phyloP scores from a whole-genome alignment of 2,113 vertebrate species.

The Meles meles region DNA sequence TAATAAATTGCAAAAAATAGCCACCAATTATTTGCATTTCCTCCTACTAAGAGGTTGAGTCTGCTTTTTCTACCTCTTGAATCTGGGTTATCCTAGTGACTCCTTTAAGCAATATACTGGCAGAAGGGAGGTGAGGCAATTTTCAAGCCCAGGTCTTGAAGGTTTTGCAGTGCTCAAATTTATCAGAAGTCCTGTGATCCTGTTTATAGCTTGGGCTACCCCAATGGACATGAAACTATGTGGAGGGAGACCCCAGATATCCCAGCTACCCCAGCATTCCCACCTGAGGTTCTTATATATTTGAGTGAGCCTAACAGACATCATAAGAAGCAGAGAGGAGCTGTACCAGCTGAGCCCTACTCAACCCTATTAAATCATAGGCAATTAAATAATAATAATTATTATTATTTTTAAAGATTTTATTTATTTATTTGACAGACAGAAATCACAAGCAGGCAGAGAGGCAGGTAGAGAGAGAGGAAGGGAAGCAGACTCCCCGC shows the following conservation, averaged over 20 bases:
- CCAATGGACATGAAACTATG: background rate
- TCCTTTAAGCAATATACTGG: background rate
- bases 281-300: background rate
- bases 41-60: background rate
- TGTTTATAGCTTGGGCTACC: background rate
- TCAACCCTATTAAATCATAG: background rate
- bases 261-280: background rate
- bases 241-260: background rate
- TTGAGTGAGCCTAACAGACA: background rate
- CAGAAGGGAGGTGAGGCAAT: background rate
- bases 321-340: background rate
- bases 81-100: background rate
- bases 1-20: background rate
- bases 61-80: background rate
- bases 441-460: no score
- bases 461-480: no score
- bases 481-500: no score
- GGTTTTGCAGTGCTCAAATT: background rate
- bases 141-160: background rate
- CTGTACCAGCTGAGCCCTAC: background rate
- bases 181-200: background rate
- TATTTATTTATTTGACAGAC: no score
- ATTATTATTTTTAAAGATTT: no score
- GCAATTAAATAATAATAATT: background rate
- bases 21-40: background rate